phyloP scores from a whole-genome alignment of 2,797 vertebrate species.

The Mormyrops boulengeri region DNA sequence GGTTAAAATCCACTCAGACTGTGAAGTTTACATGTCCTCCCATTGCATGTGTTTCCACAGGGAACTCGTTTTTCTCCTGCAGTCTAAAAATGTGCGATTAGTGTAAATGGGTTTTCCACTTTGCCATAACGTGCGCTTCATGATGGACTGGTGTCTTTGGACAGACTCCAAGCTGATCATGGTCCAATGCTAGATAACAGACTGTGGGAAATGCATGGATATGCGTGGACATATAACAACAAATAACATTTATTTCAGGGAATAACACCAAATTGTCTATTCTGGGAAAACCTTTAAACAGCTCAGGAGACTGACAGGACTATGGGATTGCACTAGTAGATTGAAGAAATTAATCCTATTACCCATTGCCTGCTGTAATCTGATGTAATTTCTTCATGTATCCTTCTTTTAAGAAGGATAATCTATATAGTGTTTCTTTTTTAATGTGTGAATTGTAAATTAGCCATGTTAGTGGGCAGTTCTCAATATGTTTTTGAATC shows the following conservation, averaged over 20 bases:
- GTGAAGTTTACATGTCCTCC: neutral
- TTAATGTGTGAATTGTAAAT: neutral
- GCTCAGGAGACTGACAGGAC: neutral
- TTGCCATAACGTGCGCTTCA: neutral
- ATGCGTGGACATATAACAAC: neutral
- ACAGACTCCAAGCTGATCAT: neutral
- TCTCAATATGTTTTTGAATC: neutral
- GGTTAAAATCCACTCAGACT: neutral
- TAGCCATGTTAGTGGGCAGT: neutral
- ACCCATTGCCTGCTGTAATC: conserved; percentile 28
- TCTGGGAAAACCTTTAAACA: neutral
- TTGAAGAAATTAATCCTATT: conserved; percentile 34
- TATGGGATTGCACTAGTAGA: conserved; percentile 8
- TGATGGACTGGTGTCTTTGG: neutral
- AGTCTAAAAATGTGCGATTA: neutral
- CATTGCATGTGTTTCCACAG: neutral
- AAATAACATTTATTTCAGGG: neutral
- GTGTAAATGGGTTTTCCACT: neutral
- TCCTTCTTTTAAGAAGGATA: neutral
- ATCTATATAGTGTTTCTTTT: neutral
- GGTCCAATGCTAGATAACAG: neutral
- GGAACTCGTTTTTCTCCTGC: neutral
- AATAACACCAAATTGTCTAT: neutral
- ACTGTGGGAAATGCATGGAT: neutral
- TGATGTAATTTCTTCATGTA: neutral